A percentile compares a stretch with the other conserved stretches of the same genome.
Evolutionary conservation across 1,140 invertebrate species (phyloP).

Genomic region (Cepaea nemoralis): DNA sequence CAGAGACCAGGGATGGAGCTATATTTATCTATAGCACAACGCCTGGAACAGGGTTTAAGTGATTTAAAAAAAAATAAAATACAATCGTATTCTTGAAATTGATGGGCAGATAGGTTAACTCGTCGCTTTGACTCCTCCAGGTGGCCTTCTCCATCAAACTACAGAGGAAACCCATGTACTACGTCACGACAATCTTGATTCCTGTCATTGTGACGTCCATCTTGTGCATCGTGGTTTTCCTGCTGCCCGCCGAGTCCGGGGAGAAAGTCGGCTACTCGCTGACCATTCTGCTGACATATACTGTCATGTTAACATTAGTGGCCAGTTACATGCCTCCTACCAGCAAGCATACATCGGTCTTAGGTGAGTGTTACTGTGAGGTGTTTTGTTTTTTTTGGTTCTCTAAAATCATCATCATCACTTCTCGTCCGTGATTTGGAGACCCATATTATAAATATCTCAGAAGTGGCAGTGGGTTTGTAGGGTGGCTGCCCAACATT

Average conservation of each 20-base stretch:
- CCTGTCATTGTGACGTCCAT: conserved; percentile 54
- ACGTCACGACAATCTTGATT: conserved; percentile 50
- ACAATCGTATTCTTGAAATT: too few species aligned
- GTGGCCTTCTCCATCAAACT: conserved; percentile 42
- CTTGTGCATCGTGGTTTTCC: conserved; percentile 51
- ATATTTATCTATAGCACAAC: too few species aligned
- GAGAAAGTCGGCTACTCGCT: conserved; percentile 56
- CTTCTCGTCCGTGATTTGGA: too few species aligned
- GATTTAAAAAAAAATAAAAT: too few species aligned
- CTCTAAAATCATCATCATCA: conserved; percentile 14
- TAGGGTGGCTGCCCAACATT: background rate
- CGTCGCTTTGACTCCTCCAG: too few species aligned
- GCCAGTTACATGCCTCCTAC: conserved; percentile 13
- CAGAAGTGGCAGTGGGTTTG: background rate
- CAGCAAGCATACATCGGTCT: conserved; percentile 19
- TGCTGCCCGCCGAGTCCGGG: conserved; percentile 54
- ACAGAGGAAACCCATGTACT: conserved; percentile 45
- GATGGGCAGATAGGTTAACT: too few species aligned
- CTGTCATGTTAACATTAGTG: conserved; percentile 20
- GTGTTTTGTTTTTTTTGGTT: background rate
- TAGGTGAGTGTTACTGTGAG: conserved; percentile 1
- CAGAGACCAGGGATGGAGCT: too few species aligned
- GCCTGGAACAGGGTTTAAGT: too few species aligned
- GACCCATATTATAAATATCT: too few species aligned
- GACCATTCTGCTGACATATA: conserved; percentile 46